Evolutionary conservation across 2,113 vertebrate species (phyloP).

Genomic region (Aptenodytes forsteri): DNA sequence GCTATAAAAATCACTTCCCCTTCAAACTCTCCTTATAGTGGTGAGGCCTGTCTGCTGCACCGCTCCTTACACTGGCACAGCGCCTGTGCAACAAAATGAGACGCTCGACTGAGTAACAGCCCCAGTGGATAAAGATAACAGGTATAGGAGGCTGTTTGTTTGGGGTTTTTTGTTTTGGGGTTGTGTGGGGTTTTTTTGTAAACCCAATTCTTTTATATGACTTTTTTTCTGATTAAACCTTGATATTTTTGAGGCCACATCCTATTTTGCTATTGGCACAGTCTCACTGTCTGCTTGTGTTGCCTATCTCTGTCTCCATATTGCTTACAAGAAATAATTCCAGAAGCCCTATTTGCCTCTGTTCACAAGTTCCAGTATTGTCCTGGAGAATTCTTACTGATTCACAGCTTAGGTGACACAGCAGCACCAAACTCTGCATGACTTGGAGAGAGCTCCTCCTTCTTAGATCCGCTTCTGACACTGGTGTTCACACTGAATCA

Average conservation of each 20-base stretch:
- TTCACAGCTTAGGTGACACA: not conserved
- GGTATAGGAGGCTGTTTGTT: not conserved
- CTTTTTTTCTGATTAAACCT: not conserved
- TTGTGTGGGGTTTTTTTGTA: not conserved
- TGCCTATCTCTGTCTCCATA: not conserved
- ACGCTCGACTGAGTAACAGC: not conserved
- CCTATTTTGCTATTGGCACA: not conserved
- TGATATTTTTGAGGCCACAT: not conserved
- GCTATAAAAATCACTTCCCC: not conserved
- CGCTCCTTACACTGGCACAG: not conserved
- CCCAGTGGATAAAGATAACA: not conserved
- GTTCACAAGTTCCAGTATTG: not conserved
- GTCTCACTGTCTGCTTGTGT: not conserved
- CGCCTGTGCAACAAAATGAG: not conserved
- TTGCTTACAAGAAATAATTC: not conserved
- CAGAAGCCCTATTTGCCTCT: not conserved
- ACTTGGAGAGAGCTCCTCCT: not conserved
- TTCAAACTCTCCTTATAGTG: not conserved
- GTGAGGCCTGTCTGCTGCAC: not conserved
- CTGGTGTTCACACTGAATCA: not conserved
- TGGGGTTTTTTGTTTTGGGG: not conserved
- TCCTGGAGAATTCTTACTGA: not conserved
- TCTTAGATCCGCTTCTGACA: not conserved
- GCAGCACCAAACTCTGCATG: not conserved
- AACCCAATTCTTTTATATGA: not conserved